Evolutionary conservation across 1,140 invertebrate genomes (phyloP).

Genomic region (Oncopodura yosiiana): DNA sequence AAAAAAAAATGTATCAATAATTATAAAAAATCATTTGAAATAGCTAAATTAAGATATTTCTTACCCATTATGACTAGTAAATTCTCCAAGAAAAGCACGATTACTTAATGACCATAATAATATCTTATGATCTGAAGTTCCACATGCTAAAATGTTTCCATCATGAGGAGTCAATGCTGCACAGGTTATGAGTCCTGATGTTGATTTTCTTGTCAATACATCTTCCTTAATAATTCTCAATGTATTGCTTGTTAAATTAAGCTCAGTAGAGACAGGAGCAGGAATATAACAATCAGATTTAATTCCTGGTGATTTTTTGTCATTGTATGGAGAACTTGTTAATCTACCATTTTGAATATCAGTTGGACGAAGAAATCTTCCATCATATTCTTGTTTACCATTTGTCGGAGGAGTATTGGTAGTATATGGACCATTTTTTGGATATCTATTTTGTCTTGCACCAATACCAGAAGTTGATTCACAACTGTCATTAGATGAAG

Average conservation of each 20-base stretch:
- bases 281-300: conserved; percentile 12
- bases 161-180: conserved; percentile 18
- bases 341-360: conserved; percentile 4
- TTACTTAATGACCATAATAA: conserved; percentile 17
- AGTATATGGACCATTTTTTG: too few species aligned
- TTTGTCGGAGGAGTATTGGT: neutral
- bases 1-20: neutral
- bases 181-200: conserved; percentile 17
- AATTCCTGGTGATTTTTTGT: conserved; percentile 7
- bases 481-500: neutral
- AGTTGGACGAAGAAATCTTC: conserved; percentile 4
- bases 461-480: too few species aligned
- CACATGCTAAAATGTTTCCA: conserved; percentile 23
- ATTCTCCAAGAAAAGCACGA: conserved; percentile 15
- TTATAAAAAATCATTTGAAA: neutral
- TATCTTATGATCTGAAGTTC: conserved; percentile 32
- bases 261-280: neutral
- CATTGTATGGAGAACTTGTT: too few species aligned
- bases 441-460: too few species aligned
- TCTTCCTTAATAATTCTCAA: conserved; percentile 18
- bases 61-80: conserved; percentile 31
- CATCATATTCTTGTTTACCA: neutral
- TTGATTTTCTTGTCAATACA: conserved; percentile 12
- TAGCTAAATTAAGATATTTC: neutral
- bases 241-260: conserved; percentile 15